A percentile compares a stretch with the other conserved stretches of the same genome.
Conservation (phyloP, 1,140 invertebrate genomes). For the Megalopta genalis region DNA sequence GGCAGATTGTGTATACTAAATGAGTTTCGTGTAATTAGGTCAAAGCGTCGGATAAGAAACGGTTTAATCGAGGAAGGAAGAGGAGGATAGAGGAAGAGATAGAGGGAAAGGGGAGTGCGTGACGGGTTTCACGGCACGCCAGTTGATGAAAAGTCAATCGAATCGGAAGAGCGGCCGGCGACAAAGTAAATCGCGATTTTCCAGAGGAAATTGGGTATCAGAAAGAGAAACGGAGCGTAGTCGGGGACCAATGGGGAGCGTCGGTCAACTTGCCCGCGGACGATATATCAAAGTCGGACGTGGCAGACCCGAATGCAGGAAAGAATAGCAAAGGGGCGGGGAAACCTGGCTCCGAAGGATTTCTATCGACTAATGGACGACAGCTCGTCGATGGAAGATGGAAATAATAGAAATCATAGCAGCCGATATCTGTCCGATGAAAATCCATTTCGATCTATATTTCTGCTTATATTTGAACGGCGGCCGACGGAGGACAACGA, state of each 20-base stretch:
- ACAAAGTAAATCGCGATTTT: constrained; percentile 49
- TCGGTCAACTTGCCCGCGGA: constrained; percentile 36
- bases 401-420: not conserved
- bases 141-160: constrained; percentile 49
- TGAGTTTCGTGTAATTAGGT: not conserved
- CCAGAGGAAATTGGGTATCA: constrained; percentile 58
- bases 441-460: no score
- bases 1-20: not conserved
- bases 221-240: constrained; percentile 32
- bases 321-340: constrained; percentile 16
- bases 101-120: not conserved
- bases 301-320: constrained; percentile 20
- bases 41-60: not conserved
- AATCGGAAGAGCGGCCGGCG: constrained; percentile 40
- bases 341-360: not conserved
- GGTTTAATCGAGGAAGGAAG: not conserved
- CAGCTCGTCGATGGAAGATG: constrained; percentile 36
- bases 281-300: constrained; percentile 54
- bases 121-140: no score
- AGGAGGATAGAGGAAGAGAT: no score
- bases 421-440: not conserved
- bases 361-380: constrained; percentile 31
- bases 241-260: constrained; percentile 50
- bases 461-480: not conserved
- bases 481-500: no score